Base-by-base conservation (phyloP, 2,113 vertebrate species). In the Ibidorhyncha struthersii region DNA sequence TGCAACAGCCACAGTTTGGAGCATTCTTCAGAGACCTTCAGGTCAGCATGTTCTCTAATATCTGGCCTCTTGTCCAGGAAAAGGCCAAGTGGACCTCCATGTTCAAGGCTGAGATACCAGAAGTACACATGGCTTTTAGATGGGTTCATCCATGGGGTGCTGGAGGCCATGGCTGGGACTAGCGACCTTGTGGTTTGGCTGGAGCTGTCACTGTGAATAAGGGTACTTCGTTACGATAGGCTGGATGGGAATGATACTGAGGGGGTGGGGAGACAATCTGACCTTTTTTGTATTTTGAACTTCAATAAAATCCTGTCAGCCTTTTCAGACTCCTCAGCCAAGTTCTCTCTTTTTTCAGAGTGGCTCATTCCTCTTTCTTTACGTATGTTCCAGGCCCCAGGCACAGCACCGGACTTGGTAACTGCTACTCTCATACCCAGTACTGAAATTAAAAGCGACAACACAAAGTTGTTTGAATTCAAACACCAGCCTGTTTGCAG, bases 261-360 rank as follows among this genome's bases (percentile, higher is more conserved):
- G 67, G 41, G 41, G 32, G 19, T 89, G 63, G 80, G 90, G 90
- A 84, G 83, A 95, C 80, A 76, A 94, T 82, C 86, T 92, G 88
- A 96, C 65, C 74, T 95, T 96, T 96, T 94, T 96, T 93, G 34
- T 83, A 86, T 89, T 81, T 94, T 61, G 23, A 71, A 93, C 34
- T 58, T 91, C 88, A 97, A 92, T 97, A 97, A 97, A 98, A 93
- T 81, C 59, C 53, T 89, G n/a, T 63, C 74, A 63, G 49, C 83
- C 73, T 96, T 96, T 93, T 86, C 5, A 1, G 6, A 76, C 27
- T 94, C 55, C 58, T 92, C 38, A 40, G 76, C 73, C 53, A 77
- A 71, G 29, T 82, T 83, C 18, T 84, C 4, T 69, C 47, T 41
- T 86, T 61, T 66, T 47, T 55, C 20, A 23, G 50, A 78, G 23